Base-by-base conservation (phyloP, 2,113 vertebrate genomes). In the Scomber colias region DNA sequence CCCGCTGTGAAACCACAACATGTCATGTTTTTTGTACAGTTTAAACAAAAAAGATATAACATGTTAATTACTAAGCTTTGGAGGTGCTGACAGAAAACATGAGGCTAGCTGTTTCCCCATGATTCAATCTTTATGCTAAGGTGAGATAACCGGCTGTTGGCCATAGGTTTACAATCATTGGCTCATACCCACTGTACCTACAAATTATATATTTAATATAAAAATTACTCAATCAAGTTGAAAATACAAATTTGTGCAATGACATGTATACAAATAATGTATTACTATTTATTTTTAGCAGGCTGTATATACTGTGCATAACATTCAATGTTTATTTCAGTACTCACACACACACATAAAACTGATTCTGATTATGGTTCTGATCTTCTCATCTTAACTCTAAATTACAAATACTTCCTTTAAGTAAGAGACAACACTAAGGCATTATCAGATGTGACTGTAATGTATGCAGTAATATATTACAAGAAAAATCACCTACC, bases 401-500 rank as follows among this genome's bases (percentile, higher is more conserved):
- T 67, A 66, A 35, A 63, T 31, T 6, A 53, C 5, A 9, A n/a
- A 30, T 11, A 40, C n/a, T 49, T 49, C 15, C 51, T 24, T 46
- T 3, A 40, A 31, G 35, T 19, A 17, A 48, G 13, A 50, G 59
- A 48, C 4, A 35, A 54, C 0, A 46, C 17, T 21, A 44, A 27
- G 14, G 10, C 44, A 40, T 5, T 3, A 12, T 10, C 9, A 51
- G 8, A 5, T 45, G 24, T n/a, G 5, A 77, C 54, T 79, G 45
- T 27, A 11, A 56, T 11, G 7, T 2, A 11, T 1, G 35, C 35
- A 7, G 35, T 35, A 35, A 35, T 35, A 35, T 35, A 35, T 35
- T 35, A 8, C 35, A 9, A 9, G 35, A 40, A 35, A 27, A 54
- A 15, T 27, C 14, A 17, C 65, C 35, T 93, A 97, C 98, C 97